Evolutionary conservation across 1,140 invertebrate genomes (phyloP).

Genomic region (Neotoxoptera formosana): DNA sequence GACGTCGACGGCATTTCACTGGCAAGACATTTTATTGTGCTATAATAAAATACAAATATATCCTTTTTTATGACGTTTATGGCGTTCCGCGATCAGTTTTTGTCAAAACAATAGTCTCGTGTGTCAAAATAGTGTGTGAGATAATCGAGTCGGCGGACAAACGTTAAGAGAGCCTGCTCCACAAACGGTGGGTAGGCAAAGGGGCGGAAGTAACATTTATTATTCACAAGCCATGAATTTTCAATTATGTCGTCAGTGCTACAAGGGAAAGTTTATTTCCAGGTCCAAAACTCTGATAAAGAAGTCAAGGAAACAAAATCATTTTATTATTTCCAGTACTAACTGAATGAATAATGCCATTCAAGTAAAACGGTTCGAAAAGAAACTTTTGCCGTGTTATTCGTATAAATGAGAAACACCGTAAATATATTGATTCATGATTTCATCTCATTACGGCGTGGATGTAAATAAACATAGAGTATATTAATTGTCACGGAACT

Average conservation of each 20-base stretch:
- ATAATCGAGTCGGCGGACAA: slow-evolving; percentile 39
- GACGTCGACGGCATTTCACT: not conserved
- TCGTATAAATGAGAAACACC: not conserved
- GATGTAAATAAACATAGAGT: not conserved
- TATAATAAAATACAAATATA: slow-evolving; percentile 31
- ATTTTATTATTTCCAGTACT: slow-evolving; percentile 56
- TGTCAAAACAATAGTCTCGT: slow-evolving; percentile 30
- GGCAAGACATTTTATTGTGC: slow-evolving; percentile 31
- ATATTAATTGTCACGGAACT: not conserved
- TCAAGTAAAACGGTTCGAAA: not conserved
- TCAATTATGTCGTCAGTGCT: slow-evolving; percentile 45
- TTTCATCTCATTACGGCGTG: not conserved
- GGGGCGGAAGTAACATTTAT: slow-evolving; percentile 40
- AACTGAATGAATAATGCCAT: slow-evolving; percentile 50
- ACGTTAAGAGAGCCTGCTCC: slow-evolving; percentile 11
- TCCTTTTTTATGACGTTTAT: not conserved
- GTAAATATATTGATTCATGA: not conserved
- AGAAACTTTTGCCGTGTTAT: slow-evolving; percentile 17
- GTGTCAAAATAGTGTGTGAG: not conserved
- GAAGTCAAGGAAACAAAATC: slow-evolving; percentile 45
- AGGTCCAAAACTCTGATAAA: slow-evolving; percentile 53
- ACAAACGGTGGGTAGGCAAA: not conserved
- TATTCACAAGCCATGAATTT: slow-evolving; percentile 57
- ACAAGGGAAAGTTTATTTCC: slow-evolving; percentile 48
- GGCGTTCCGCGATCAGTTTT: not conserved